A percentile compares a stretch with the other conserved stretches of the same genome.
phyloP scores from a whole-genome alignment of 2,113 vertebrate genomes.

The Microcebus lehilahytsara region DNA sequence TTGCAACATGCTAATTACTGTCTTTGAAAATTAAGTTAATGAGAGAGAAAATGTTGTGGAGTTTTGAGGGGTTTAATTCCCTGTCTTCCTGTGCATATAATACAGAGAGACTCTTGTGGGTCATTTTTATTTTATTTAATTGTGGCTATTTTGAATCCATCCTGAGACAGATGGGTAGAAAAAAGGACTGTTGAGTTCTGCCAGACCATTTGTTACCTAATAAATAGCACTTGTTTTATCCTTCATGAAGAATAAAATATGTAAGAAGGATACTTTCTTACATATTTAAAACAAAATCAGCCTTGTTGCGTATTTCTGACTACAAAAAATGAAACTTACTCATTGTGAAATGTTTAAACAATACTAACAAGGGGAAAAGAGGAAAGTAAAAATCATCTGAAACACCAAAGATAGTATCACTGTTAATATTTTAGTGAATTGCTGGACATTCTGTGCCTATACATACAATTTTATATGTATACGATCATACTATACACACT shows the following conservation, averaged over 20 bases:
- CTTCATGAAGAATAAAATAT: background rate
- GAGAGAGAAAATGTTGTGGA: slow-evolving; percentile 49
- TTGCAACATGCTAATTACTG: slow-evolving; percentile 52
- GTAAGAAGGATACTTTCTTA: background rate
- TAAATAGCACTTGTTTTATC: background rate
- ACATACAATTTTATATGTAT: background rate
- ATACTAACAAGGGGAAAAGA: background rate
- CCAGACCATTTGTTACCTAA: too few relatives aligned
- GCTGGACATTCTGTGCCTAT: background rate
- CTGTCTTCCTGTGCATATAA: background rate
- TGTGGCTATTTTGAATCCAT: background rate
- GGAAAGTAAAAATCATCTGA: background rate
- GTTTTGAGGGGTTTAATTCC: background rate
- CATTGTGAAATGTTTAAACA: background rate
- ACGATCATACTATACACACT: background rate
- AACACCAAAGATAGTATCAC: background rate
- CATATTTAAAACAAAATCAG: background rate
- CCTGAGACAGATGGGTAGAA: background rate
- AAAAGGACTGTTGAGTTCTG: background rate
- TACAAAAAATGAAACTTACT: background rate
- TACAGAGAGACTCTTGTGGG: background rate
- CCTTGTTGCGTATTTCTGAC: background rate
- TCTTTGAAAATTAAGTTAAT: slow-evolving; percentile 70
- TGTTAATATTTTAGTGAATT: background rate
- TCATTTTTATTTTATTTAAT: background rate